These are phyloP conservation scores for Metellina segmentata DNA, from an alignment of 2,888 invertebrate species.

Conservation along the genomic window DNA sequence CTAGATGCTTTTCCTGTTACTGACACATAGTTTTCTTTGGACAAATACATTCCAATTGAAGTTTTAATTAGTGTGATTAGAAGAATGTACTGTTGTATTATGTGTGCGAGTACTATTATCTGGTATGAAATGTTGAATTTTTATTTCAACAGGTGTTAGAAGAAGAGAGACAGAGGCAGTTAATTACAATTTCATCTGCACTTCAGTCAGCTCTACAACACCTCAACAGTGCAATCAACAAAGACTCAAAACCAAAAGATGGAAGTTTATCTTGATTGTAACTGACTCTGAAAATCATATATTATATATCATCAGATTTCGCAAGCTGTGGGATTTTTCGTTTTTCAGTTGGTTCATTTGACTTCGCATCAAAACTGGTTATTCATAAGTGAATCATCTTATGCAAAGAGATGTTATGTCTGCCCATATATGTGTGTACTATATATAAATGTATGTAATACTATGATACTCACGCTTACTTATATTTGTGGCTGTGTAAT, in stretches of 20 bases:
- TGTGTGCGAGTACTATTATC: background rate
- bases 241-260: conserved; percentile 58
- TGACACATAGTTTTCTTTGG: too few relatives aligned
- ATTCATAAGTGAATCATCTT: conserved; percentile 37
- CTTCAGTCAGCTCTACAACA: conserved; percentile 74
- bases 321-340: conserved; percentile 58
- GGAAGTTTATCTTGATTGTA: conserved; percentile 68
- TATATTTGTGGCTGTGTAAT: conserved; percentile 65
- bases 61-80: too few relatives aligned
- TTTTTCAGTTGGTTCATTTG: conserved; percentile 41
- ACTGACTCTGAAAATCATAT: background rate
- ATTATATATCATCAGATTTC: conserved; percentile 52
- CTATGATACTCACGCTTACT: conserved; percentile 30
- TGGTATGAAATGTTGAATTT: background rate
- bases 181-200: conserved; percentile 66
- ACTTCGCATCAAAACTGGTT: conserved; percentile 35
- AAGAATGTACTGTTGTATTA: background rate
- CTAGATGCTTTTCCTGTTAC: too few relatives aligned
- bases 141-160: conserved; percentile 60
- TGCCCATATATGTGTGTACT: conserved; percentile 40
- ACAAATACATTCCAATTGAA: too few relatives aligned
- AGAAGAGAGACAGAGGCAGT: conserved; percentile 70
- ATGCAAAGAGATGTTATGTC: conserved; percentile 9
- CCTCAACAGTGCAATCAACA: conserved; percentile 72
- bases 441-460: conserved; percentile 61